Evolutionary conservation across 2,113 vertebrate genomes (phyloP), one percentile per base, ranked within the genome.

Genomic region (Calyptommatus sinebrachiatus): DNA sequence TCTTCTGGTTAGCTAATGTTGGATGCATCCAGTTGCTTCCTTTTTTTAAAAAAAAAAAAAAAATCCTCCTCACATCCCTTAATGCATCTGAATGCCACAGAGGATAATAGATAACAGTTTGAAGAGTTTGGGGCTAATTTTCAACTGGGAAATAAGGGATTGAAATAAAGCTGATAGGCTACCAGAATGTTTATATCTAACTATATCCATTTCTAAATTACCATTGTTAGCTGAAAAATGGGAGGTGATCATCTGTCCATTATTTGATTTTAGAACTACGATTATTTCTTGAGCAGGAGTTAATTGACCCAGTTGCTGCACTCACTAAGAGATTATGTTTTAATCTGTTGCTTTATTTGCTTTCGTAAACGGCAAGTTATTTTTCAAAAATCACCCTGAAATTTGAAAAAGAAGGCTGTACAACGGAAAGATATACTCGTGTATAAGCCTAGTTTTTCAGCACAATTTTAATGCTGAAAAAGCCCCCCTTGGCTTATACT

Each of bases 1-100:
- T 79, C 92, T 91, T 87, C 88, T 48, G 70, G 6, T 84, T 22
- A 77, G 1, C 67, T 72, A 74, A 82, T 45, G 2, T 35, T 74
- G 74, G 7, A 0, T 35, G 77, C 31, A 35, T 8, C n/a, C 14
- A 81, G 3, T 9, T 12, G 78, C 11, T 67, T 45, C 53, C 73
- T 88, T 69, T 77, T 65, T 29, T 5, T 29, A n/a, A n/a, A n/a
- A n/a, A n/a, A n/a, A n/a, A n/a, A n/a, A 35, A 29, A 2, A 18
- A 66, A 7, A 86, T 12, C 50, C 22, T 1, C 0, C 12, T 4
- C 8, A 77, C 2, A 46, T 14, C 31, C 66, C 31, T 66, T 75
- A 1, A 2, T 46, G 11, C 1, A 0, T 62, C 4, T 22, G 21
- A 85, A 45, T 81, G 21, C 68, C 57, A 1, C 16, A 1, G 69